Conservation (phyloP, 92 coral and sea anemone genomes). For the Porites cylindrica region DNA sequence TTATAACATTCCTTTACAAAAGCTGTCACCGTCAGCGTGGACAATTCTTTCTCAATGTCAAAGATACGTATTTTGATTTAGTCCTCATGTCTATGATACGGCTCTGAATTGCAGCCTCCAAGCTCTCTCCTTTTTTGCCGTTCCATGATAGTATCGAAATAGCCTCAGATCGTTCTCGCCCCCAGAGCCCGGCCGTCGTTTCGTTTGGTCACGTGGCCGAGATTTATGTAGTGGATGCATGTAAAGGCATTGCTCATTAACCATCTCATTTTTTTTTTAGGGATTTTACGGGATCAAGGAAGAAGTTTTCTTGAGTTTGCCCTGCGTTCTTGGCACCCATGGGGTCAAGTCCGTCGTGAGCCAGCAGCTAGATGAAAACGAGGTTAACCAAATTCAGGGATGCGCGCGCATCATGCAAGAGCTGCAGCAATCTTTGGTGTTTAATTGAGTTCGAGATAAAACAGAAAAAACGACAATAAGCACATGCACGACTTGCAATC, state of each 20-base stretch:
- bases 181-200: too few relatives aligned
- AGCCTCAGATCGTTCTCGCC: too few relatives aligned
- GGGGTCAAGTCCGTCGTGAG: constrained; percentile 38
- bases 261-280: not conserved
- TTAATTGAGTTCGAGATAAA: not conserved
- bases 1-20: too few relatives aligned
- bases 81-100: too few relatives aligned
- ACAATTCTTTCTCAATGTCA: too few relatives aligned
- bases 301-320: constrained; percentile 51
- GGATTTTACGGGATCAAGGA: constrained; percentile 53
- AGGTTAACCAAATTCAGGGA: constrained; percentile 30
- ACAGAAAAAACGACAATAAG: too few relatives aligned
- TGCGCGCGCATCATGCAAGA: constrained; percentile 47
- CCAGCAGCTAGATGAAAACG: constrained; percentile 39
- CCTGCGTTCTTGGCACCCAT: constrained; percentile 47
- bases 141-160: too few relatives aligned
- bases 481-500: too few relatives aligned
- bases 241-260: not conserved
- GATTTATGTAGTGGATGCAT: not conserved
- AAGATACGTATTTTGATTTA: too few relatives aligned
- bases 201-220: not conserved
- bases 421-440: constrained; percentile 26
- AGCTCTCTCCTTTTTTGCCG: too few relatives aligned
- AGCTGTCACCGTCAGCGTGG: too few relatives aligned
- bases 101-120: too few relatives aligned